A percentile compares a stretch with the other conserved stretches of the same genome.
Conservation (phyloP, 2,797 vertebrate species). For the Platyrinchus mystaceus region DNA sequence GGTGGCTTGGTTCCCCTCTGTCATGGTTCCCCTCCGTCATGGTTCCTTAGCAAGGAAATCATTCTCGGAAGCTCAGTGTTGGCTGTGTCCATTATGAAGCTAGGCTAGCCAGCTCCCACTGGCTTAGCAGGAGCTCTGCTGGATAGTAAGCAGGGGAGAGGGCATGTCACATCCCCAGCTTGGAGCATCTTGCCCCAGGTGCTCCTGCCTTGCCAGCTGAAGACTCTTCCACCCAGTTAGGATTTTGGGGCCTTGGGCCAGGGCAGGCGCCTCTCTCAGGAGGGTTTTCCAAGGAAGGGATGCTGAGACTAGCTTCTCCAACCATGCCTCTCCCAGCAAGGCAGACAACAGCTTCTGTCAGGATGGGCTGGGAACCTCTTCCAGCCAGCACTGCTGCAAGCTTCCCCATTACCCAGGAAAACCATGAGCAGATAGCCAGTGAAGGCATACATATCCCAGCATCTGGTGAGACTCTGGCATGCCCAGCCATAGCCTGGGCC, state of each 20-base stretch:
- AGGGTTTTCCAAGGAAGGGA: not conserved
- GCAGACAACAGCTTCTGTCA: not conserved
- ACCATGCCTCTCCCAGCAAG: rapidly evolving
- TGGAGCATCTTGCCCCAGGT: rapidly evolving
- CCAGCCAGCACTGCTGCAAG: rapidly evolving
- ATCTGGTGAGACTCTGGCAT: not conserved
- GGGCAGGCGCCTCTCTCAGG: not conserved
- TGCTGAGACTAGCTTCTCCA: not conserved
- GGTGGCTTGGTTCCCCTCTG: not conserved
- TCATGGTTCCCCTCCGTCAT: rapidly evolving
- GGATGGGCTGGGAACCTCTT: not conserved
- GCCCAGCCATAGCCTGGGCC: not conserved
- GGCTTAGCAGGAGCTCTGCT: not conserved
- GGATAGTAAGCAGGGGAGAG: not conserved
- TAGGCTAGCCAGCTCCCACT: not conserved
- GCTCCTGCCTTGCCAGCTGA: not conserved
- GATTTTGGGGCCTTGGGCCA: not conserved
- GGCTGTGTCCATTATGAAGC: rapidly evolving
- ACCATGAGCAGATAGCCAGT: not conserved
- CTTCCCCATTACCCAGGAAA: not conserved
- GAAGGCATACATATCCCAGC: not conserved
- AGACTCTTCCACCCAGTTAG: not conserved
- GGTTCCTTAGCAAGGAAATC: not conserved
- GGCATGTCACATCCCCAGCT: not conserved
- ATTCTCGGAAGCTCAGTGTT: not conserved